Evolutionary conservation across 2,797 vertebrate genomes (phyloP).

Genomic region (Hybognathus amarus): DNA sequence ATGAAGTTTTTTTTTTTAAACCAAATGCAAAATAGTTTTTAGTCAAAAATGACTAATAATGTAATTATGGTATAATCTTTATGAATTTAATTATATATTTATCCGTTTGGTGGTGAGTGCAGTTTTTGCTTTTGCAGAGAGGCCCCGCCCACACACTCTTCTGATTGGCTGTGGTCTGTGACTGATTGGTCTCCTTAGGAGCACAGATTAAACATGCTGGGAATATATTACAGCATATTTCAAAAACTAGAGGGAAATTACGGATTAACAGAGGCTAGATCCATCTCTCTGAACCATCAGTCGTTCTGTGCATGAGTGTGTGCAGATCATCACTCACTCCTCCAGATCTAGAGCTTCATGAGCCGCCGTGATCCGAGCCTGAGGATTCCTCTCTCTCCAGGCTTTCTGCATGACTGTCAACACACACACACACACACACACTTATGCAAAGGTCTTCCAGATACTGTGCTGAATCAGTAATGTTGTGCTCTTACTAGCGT

Average conservation of each 20-base stretch:
- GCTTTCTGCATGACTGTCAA: constrained; percentile 97
- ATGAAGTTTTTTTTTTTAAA: too few relatives aligned
- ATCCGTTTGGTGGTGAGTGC: too few relatives aligned
- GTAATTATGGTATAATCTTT: too few relatives aligned
- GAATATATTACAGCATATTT: background rate
- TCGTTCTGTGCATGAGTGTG: too few relatives aligned
- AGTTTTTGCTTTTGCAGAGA: too few relatives aligned
- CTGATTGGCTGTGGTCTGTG: background rate
- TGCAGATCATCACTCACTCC: constrained; percentile 83
- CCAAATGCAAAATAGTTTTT: too few relatives aligned
- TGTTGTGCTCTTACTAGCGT: constrained; percentile 85
- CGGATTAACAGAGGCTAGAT: too few relatives aligned
- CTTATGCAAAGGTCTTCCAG: background rate
- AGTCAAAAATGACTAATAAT: too few relatives aligned
- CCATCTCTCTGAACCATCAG: too few relatives aligned
- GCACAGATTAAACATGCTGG: background rate
- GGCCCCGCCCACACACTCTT: background rate
- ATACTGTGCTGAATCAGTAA: background rate
- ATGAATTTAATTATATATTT: too few relatives aligned
- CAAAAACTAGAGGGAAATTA: too few relatives aligned
- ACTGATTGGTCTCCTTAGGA: background rate
- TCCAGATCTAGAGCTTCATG: constrained; percentile 97
- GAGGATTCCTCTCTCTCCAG: constrained; percentile 97
- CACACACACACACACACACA: constrained; percentile 59
- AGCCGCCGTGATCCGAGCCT: constrained; percentile 96